Conservation (phyloP, 2,888 invertebrate genomes). For the Troilus luridus region DNA sequence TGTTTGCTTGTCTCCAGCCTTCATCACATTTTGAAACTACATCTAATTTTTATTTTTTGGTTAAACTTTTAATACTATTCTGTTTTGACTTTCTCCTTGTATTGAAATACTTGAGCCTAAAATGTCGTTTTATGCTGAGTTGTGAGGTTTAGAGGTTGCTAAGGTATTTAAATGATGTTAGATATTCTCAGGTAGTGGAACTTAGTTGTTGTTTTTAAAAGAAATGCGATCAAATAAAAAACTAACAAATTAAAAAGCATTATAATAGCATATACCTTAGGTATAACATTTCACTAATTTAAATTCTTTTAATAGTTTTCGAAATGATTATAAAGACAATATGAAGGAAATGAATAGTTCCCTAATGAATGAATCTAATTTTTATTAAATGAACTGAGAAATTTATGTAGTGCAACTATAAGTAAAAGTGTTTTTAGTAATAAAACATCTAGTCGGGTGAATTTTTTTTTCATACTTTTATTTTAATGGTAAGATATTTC, state of each 20-base stretch:
- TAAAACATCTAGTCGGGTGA: conserved; percentile 29
- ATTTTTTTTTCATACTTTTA: conserved; percentile 2
- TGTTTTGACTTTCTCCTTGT: background rate
- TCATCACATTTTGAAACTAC: no score
- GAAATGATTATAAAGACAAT: background rate
- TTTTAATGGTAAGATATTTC: background rate
- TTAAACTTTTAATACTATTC: background rate
- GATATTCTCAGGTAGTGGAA: background rate
- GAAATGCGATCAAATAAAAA: no score
- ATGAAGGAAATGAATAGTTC: conserved; percentile 29
- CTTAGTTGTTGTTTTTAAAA: background rate
- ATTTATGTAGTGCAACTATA: background rate
- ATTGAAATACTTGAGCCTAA: background rate
- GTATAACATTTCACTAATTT: background rate
- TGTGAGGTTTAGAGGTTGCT: background rate
- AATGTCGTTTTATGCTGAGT: background rate
- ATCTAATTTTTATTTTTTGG: background rate
- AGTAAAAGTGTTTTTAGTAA: background rate
- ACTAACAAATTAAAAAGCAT: background rate
- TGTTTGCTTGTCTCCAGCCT: background rate
- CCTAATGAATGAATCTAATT: background rate
- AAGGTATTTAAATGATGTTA: background rate
- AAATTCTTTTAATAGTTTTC: background rate
- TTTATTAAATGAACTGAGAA: background rate
- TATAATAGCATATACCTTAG: background rate